These are phyloP conservation scores for Cariama cristata DNA, from an alignment of 2,113 vertebrate genomes.

Conservation along the genomic window DNA sequence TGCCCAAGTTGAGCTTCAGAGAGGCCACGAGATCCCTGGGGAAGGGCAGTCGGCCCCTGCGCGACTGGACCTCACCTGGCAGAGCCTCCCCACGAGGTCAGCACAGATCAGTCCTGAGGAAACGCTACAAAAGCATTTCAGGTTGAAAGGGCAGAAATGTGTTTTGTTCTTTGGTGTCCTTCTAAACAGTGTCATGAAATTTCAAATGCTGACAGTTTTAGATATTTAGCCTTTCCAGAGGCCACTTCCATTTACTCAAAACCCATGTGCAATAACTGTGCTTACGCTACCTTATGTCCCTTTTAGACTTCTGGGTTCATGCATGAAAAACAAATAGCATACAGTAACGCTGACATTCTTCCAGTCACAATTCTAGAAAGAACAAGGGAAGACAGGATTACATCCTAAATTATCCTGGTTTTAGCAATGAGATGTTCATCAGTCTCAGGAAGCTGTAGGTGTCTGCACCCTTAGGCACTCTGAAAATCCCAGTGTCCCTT, in stretches of 20 bases:
- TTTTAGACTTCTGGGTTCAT: neutral
- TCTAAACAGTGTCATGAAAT: neutral
- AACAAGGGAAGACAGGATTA: neutral
- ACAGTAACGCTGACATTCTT: neutral
- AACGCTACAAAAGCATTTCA: neutral
- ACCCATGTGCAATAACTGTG: neutral
- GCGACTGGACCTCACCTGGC: fast-evolving
- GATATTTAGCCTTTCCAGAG: neutral
- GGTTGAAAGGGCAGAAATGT: neutral
- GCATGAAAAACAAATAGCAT: neutral
- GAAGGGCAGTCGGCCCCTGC: neutral
- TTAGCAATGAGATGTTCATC: neutral
- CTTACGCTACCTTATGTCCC: neutral
- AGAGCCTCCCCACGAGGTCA: neutral
- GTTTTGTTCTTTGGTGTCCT: neutral
- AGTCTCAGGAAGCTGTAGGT: neutral
- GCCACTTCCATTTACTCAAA: neutral
- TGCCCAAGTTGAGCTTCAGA: neutral
- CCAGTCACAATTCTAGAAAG: neutral
- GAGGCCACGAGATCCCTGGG: fast-evolving
- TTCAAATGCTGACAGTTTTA: neutral
- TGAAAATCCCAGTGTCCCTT: neutral
- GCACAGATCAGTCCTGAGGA: neutral
- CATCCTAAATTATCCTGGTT: neutral
- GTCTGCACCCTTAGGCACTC: neutral